Evolutionary conservation across 2,113 vertebrate species (phyloP), one percentile per base, ranked within the genome.

Genomic region (Poicephalus gulielmi): DNA sequence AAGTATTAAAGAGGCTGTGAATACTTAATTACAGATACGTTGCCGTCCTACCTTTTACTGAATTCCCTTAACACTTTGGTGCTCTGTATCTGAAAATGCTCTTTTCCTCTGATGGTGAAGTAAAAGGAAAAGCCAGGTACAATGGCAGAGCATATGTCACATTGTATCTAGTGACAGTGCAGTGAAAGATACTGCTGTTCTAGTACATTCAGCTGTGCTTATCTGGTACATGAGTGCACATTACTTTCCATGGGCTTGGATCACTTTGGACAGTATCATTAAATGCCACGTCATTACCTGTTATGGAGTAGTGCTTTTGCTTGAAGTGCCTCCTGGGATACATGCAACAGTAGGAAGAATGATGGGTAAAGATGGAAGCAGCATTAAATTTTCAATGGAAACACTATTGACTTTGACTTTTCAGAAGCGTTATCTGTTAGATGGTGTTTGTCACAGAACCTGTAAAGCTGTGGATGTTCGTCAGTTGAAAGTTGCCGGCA

Each of bases 211-310:
- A 99, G 97, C 98, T 92, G 98, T 98, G 99, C 99, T 99, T 99
- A 99, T 99, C 99, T 98, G 98, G 97, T 98, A 98, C 98, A 98
- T 98, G 98, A 98, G 98, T 97, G 98, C 98, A 98, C 98, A 98
- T 99, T 98, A 98, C 98, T 98, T 98, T 99, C 98, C 98, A 97
- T 98, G 95, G 98, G 97, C 98, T 97, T 95, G 99, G 98, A 99
- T 99, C 99, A 98, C 98, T 99, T 98, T 99, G 99, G 99, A 99
- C 99, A 99, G 99, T 99, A 99, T 99, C 99, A 99, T 99, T 99
- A 99, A 99, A 99, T 99, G 99, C 98, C 99, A 99, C 98, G 99
- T 99, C 99, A 99, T 99, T 99, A 99, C 98, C 98, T 98, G 99
- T 99, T 99, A 99, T 98, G 98, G 99, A 99, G 98, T 98, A 98